Base-by-base conservation (phyloP, 2,888 invertebrate genomes). In the Myathropa florea region DNA sequence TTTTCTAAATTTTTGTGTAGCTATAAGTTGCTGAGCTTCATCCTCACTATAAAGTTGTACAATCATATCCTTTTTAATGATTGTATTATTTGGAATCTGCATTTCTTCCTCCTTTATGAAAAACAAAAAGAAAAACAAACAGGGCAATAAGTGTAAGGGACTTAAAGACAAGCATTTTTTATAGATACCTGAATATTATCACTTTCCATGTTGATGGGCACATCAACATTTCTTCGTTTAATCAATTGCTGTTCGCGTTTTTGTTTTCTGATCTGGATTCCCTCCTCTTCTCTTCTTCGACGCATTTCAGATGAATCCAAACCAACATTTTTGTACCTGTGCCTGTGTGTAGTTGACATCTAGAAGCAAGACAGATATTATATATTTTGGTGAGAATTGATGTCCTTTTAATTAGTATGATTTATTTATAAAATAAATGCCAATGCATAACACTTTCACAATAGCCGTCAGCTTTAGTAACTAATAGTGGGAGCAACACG, bases 191-290 rank as follows among this genome's bases (percentile, higher is more conserved):
- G 93, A 67, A 93, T 89, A 72, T 89, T 88, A 36, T 91, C 90
- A 79, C 89, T 90, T 90, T 92, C 88, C 92, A 91, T 88, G 92
- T 93, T 88, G 92, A 91, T 89, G 91, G 94, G 83, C 36, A 90
- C 89, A 73, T 92, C 92, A 73, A 98, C 98, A 95, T 98, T 98
- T 89, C 98, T 94, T 80, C 98, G 94, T 93, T 98, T 98, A 88
- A 97, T 97, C 46, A 98, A 93, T 92, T 98, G 98, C 91, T 98
- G 97, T 92, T 99, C 99, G 86, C 98, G 94, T 93, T 98, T 98
- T 90, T 98, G 98, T 94, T 99, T 99, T 71, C 99, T 94, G 65
- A 99, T 94, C 91, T 99, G 98, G 30, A 99, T 97, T 28, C 98
- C 98, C 93, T 98, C 98, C 91, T 99, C 99, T 92, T 99, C 99